phyloP scores from a whole-genome alignment of 2,888 invertebrate genomes.

The Trileptium ribeirensis region DNA sequence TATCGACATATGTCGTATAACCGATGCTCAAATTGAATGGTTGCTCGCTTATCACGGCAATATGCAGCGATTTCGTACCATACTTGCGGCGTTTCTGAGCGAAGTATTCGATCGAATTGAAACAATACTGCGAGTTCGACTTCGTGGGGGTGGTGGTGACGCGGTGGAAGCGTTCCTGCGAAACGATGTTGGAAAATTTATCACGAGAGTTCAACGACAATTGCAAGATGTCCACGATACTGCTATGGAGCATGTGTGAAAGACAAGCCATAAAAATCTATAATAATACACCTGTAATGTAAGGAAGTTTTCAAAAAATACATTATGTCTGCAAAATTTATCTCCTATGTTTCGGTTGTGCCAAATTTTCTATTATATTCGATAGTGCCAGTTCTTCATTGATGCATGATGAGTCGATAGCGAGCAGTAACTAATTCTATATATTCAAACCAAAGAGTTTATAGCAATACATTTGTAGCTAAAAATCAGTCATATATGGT shows the following conservation, averaged over 20 bases:
- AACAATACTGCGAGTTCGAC: not conserved
- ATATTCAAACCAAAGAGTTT: too few species aligned
- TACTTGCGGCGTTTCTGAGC: not conserved
- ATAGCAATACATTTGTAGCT: too few species aligned
- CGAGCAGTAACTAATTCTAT: too few species aligned
- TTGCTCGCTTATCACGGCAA: not conserved
- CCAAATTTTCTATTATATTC: too few species aligned
- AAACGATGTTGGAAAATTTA: not conserved
- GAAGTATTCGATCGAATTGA: not conserved
- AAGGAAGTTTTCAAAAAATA: too few species aligned
- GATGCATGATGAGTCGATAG: too few species aligned
- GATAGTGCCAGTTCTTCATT: too few species aligned
- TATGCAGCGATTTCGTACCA: not conserved
- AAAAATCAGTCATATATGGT: too few species aligned
- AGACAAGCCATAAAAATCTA: not conserved
- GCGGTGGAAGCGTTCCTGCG: not conserved
- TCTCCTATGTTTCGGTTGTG: too few species aligned
- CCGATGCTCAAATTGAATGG: not conserved
- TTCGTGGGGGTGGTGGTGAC: not conserved
- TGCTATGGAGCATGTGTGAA: not conserved
- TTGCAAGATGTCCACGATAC: not conserved
- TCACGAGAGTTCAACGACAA: not conserved
- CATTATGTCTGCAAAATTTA: too few species aligned
- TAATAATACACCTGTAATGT: too few species aligned
- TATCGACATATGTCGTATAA: not conserved